Base-by-base conservation (phyloP, 2,888 invertebrate species). In the Anthophora plumipes region DNA sequence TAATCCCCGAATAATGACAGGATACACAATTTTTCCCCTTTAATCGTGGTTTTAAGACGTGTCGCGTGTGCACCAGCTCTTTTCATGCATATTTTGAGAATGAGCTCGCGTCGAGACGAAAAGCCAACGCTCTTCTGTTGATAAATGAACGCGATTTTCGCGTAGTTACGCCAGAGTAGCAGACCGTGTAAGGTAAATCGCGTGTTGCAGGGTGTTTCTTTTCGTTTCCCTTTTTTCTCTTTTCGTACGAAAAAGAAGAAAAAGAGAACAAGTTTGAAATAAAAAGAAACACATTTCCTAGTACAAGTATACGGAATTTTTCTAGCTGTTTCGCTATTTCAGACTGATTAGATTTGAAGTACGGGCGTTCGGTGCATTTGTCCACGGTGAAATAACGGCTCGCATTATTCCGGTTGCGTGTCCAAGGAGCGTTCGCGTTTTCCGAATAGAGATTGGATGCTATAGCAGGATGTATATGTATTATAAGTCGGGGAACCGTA, bases 61-160 rank as follows among this genome's bases (percentile, higher is more conserved):
- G 43, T 61, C 43, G 61, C 61, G 61, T 61, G 61, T 61, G 17
- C 11, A 11, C 6, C 9, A 5, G 43, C 25, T 50, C 50, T 50
- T 64, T 64, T 64, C 64, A 64, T 66, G 22, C 37, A 52, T 14
- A 39, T 52, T 52, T 52, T 22, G 8, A 2, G 1, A 22, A 11
- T 12, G 39, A 39, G 50, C 6, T 64, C n/a, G 6, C 3, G 4
- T 37, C 7, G 22, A 52, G 22, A 20, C 14, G 17, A 66, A 66
- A 37, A 52, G 55, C 50, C 31, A 9, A 11, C 17, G 39, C 37
- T 17, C 17, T 9, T 11, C 25, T 9, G 37, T 39, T 52, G 66
- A 66, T 66, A 39, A 50, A 52, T 39, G 66, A 52, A 39, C 39
- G 37, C 17, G 20, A 52, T 52, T 52, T 39, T 50, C 6, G 43